A percentile compares a stretch with the other conserved stretches of the same genome.
These are phyloP conservation scores for Leptestheria dahalacensis DNA, from an alignment of 1,140 invertebrate species.

Conservation along the genomic window DNA sequence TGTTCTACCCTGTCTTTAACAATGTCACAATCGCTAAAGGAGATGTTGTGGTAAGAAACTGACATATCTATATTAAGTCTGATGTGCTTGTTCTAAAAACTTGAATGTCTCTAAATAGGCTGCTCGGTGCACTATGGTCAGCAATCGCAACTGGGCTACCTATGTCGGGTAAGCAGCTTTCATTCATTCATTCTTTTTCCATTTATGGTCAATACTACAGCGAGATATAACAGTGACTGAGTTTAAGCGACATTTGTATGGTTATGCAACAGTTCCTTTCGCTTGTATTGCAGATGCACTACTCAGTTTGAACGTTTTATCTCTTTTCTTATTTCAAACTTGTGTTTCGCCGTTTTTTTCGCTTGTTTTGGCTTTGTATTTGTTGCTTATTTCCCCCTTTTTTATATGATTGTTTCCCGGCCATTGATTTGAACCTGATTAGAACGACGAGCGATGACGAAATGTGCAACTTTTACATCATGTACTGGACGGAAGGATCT, in stretches of 20 bases:
- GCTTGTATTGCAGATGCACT: too few relatives aligned
- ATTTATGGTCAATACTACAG: background rate
- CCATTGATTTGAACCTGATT: slow-evolving; percentile 19
- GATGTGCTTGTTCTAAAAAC: too few relatives aligned
- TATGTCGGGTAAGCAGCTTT: slow-evolving; percentile 52
- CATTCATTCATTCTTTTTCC: background rate
- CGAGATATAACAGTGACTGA: background rate
- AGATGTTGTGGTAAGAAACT: slow-evolving; percentile 48
- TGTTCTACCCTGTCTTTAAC: slow-evolving; percentile 42
- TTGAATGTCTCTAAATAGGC: too few relatives aligned
- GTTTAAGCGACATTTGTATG: background rate
- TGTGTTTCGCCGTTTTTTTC: background rate
- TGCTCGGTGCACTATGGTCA: slow-evolving; percentile 66
- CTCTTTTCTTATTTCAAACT: slow-evolving; percentile 6
- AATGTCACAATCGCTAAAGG: slow-evolving; percentile 36
- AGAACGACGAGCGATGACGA: slow-evolving; percentile 82
- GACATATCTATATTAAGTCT: slow-evolving; percentile 6
- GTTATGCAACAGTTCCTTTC: too few relatives aligned
- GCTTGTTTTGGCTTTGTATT: background rate
- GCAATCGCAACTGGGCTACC: slow-evolving; percentile 42
- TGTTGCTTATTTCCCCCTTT: background rate
- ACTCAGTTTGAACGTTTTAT: too few relatives aligned
- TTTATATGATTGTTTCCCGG: background rate
- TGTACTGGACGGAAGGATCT: slow-evolving; percentile 89
- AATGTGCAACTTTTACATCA: slow-evolving; percentile 99